A percentile compares a stretch with the other conserved stretches of the same genome.
Evolutionary conservation across 2,113 vertebrate genomes (phyloP).

Genomic region (Talpa occidentalis): DNA sequence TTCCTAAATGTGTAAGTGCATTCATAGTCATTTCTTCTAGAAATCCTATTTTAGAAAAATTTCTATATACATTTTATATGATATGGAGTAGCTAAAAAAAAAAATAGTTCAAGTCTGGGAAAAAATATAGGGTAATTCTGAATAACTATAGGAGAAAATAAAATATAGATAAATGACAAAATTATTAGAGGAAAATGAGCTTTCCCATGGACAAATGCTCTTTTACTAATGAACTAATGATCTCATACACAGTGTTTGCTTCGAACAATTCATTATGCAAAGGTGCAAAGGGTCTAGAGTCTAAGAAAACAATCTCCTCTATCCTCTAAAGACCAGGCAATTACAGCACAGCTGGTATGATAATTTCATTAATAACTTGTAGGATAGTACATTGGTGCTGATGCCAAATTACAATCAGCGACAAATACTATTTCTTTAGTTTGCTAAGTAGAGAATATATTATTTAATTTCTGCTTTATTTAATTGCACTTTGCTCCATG

Average conservation of each 20-base stretch:
- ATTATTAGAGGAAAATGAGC: not conserved
- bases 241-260: constrained; percentile 55
- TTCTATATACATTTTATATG: constrained; percentile 3
- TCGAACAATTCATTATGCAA: constrained; percentile 68
- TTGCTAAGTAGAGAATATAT: constrained; percentile 60
- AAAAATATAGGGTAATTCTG: not conserved
- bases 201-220: constrained; percentile 7
- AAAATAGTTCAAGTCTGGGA: not conserved
- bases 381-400: constrained; percentile 42
- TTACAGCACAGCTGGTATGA: constrained; percentile 73
- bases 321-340: constrained; percentile 67
- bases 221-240: constrained; percentile 67
- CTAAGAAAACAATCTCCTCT: constrained; percentile 60
- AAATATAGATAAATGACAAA: constrained; percentile 41
- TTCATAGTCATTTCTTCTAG: constrained; percentile 9
- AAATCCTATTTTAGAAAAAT: constrained; percentile 41
- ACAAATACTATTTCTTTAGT: constrained; percentile 66
- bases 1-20: not conserved
- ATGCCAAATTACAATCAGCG: constrained; percentile 67
- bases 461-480: constrained; percentile 47
- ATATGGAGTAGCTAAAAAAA: not conserved
- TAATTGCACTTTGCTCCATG: constrained; percentile 55
- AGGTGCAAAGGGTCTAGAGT: constrained; percentile 68
- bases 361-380: constrained; percentile 78
- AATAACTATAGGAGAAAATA: constrained; percentile 23